These are phyloP conservation scores for Sander lucioperca DNA, from an alignment of 2,113 vertebrate genomes.

Conservation along the genomic window DNA sequence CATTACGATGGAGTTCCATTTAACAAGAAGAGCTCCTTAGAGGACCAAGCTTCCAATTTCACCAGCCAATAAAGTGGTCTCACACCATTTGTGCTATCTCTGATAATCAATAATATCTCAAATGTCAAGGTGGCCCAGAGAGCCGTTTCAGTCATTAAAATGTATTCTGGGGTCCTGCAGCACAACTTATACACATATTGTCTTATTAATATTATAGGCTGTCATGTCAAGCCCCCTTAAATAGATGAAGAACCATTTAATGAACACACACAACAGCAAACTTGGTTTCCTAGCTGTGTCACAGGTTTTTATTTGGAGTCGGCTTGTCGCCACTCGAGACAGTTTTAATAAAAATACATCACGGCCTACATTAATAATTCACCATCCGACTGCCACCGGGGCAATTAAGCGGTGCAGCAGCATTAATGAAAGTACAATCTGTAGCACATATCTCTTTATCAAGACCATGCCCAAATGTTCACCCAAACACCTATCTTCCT, in stretches of 20 bases:
- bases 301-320: slow-evolving; percentile 24
- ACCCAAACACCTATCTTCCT: slow-evolving; percentile 15
- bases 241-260: slow-evolving; percentile 13
- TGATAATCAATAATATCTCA: slow-evolving; percentile 49
- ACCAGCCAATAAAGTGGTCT: slow-evolving; percentile 11
- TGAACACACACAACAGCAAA: slow-evolving; percentile 14
- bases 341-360: slow-evolving; percentile 69
- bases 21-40: slow-evolving; percentile 24
- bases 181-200: slow-evolving; percentile 2
- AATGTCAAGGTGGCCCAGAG: slow-evolving; percentile 43
- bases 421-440: slow-evolving; percentile 68
- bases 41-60: slow-evolving; percentile 13
- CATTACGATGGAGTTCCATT: slow-evolving; percentile 7
- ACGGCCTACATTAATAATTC: slow-evolving; percentile 67
- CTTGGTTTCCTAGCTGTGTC: neutral
- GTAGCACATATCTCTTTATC: slow-evolving; percentile 49
- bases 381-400: slow-evolving; percentile 35
- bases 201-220: slow-evolving; percentile 30
- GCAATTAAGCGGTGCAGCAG: slow-evolving; percentile 52
- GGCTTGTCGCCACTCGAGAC: slow-evolving; percentile 17
- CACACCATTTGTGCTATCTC: slow-evolving; percentile 8
- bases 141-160: slow-evolving; percentile 30
- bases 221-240: slow-evolving; percentile 16
- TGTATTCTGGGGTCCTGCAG: neutral
- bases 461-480: slow-evolving; percentile 23